These are phyloP conservation scores for Acrocephalus kingi DNA, from an alignment of 2,113 vertebrate genomes.

Conservation along the genomic window DNA sequence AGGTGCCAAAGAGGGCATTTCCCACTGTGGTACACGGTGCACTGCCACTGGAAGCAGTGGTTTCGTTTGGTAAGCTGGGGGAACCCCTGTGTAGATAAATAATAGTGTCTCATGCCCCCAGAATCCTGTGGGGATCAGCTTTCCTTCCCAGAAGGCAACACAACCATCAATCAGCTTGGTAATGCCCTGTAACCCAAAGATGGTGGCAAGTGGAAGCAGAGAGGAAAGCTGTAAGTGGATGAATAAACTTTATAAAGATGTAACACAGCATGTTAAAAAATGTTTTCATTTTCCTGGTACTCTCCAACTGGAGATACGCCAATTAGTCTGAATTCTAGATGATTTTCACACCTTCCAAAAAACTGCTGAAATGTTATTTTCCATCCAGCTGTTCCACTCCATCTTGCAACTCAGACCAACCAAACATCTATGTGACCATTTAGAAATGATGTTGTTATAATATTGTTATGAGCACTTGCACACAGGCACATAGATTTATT, in stretches of 20 bases:
- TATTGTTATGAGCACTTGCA: neutral
- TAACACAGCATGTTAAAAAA: neutral
- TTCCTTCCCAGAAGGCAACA: neutral
- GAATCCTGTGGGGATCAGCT: rapidly evolving
- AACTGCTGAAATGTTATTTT: neutral
- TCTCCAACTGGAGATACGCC: neutral
- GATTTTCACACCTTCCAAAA: neutral
- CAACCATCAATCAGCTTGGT: neutral
- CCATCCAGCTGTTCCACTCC: neutral
- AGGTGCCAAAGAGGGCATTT: neutral
- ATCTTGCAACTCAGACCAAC: neutral
- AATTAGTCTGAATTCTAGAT: neutral
- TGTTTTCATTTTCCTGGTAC: neutral
- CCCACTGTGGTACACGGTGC: rapidly evolving
- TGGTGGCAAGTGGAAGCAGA: neutral
- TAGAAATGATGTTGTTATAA: neutral
- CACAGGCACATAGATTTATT: neutral
- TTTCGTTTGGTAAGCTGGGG: neutral
- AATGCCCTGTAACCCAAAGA: neutral
- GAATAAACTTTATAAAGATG: neutral
- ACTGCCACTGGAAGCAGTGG: neutral
- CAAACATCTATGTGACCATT: neutral
- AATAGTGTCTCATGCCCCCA: rapidly evolving
- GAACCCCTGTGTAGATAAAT: neutral
- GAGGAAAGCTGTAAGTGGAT: neutral